phyloP scores from a whole-genome alignment of 2,888 invertebrate genomes.

The Coelopa pilipes region DNA sequence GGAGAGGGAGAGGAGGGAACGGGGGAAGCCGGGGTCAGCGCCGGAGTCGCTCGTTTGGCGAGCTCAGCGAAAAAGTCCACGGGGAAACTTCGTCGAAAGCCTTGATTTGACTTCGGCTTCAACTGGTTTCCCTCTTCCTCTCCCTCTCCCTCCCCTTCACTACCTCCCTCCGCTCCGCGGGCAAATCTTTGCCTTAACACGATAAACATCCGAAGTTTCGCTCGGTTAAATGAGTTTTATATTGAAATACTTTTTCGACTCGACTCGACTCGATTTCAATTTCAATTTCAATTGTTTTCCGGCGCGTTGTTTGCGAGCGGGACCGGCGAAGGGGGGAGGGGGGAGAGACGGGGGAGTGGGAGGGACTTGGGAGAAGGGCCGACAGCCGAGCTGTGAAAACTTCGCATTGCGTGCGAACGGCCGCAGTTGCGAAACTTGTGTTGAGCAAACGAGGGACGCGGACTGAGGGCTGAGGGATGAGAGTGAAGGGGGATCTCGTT shows the following conservation, averaged over 20 bases:
- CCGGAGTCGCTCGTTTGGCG: conserved; percentile 16
- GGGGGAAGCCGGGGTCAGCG: background rate
- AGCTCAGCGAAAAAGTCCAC: conserved; percentile 19
- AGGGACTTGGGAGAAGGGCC: background rate
- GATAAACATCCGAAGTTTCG: conserved; percentile 22
- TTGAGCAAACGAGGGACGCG: too few species aligned
- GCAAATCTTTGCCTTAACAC: conserved; percentile 2
- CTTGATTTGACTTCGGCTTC: conserved; percentile 21
- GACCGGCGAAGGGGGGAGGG: background rate
- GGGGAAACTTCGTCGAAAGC: conserved; percentile 7
- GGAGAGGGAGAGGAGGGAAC: background rate
- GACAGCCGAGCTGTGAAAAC: background rate
- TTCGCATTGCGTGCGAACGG: too few species aligned
- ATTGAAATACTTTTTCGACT: conserved; percentile 20
- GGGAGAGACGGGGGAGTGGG: background rate
- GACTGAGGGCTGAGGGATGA: too few species aligned
- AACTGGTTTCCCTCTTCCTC: background rate
- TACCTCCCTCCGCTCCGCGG: background rate
- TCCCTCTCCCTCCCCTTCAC: background rate
- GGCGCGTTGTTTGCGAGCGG: background rate
- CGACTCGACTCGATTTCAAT: too few species aligned
- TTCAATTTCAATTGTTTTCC: conserved; percentile 19
- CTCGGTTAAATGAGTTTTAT: conserved; percentile 26
- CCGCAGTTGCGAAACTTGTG: too few species aligned
- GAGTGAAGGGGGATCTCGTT: too few species aligned